Conservation (phyloP, 2,113 vertebrate genomes). For the Orcinus orca region DNA sequence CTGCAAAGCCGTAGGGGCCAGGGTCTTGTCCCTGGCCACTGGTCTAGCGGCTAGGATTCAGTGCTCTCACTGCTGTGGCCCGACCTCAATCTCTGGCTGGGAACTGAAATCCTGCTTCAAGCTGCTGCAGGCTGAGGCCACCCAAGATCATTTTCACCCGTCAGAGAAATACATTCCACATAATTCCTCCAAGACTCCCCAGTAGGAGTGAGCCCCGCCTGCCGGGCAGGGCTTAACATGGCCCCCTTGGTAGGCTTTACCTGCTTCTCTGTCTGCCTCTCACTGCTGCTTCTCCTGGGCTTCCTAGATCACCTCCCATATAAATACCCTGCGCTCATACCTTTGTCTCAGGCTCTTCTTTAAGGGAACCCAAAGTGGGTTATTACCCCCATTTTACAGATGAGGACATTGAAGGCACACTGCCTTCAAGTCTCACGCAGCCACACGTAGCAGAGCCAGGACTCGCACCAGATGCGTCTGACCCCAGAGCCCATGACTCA, state of each 20-base stretch:
- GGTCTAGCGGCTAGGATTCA: background rate
- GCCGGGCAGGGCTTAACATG: background rate
- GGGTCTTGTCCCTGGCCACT: background rate
- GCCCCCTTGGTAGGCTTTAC: too few relatives aligned
- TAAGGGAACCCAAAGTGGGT: background rate
- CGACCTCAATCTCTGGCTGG: background rate
- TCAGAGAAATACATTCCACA: background rate
- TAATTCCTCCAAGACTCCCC: background rate
- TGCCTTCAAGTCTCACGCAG: background rate
- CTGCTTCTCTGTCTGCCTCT: background rate
- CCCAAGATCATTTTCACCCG: background rate
- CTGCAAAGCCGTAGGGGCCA: background rate
- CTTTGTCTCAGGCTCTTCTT: background rate
- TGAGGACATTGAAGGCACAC: background rate
- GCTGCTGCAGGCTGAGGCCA: too few relatives aligned
- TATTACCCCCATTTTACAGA: background rate
- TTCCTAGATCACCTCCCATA: background rate
- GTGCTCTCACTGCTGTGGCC: background rate
- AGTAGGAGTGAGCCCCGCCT: fast-evolving
- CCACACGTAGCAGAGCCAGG: background rate
- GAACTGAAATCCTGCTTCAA: background rate
- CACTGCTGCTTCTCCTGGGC: background rate
- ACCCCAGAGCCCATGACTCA: background rate
- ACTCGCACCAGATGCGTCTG: background rate
- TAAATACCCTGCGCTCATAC: background rate